These are phyloP conservation scores for Neoaliturus tenellus DNA, from an alignment of 2,888 invertebrate genomes.

Conservation along the genomic window DNA sequence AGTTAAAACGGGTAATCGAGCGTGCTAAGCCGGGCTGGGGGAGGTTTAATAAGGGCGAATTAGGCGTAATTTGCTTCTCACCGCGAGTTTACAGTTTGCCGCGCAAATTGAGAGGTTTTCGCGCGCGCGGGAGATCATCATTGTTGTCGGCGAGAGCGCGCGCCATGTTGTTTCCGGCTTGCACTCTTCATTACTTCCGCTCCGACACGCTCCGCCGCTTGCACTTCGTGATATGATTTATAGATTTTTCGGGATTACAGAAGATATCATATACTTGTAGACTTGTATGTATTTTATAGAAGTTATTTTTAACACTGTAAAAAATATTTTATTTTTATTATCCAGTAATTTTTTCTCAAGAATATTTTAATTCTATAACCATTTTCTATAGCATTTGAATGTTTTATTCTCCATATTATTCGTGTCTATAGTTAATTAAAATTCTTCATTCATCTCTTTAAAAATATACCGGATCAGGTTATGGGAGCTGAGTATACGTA, in stretches of 20 bases:
- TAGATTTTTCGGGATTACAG: neutral
- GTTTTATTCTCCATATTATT: no score
- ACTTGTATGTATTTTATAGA: no score
- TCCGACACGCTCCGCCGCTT: slow-evolving; percentile 6
- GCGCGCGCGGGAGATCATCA: slow-evolving; percentile 44
- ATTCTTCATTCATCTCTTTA: no score
- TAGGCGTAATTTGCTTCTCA: slow-evolving; percentile 44
- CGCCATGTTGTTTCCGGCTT: slow-evolving; percentile 50
- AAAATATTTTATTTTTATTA: no score
- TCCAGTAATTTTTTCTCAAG: no score
- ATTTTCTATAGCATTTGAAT: no score
- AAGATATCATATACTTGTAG: no score
- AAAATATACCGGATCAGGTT: no score
- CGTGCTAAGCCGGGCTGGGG: slow-evolving; percentile 33
- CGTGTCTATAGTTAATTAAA: no score
- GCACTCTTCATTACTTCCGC: slow-evolving; percentile 45
- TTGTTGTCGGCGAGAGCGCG: slow-evolving; percentile 47
- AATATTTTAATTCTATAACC: no score
- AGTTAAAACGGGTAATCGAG: slow-evolving; percentile 47
- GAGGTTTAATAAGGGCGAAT: slow-evolving; percentile 41
- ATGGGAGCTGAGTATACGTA: no score
- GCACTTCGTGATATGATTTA: neutral
- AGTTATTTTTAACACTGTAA: no score
- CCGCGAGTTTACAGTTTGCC: slow-evolving; percentile 49
- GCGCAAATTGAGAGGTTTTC: slow-evolving; percentile 53